Conservation (phyloP, 2,797 vertebrate genomes). For the Girardinus metallicus region DNA sequence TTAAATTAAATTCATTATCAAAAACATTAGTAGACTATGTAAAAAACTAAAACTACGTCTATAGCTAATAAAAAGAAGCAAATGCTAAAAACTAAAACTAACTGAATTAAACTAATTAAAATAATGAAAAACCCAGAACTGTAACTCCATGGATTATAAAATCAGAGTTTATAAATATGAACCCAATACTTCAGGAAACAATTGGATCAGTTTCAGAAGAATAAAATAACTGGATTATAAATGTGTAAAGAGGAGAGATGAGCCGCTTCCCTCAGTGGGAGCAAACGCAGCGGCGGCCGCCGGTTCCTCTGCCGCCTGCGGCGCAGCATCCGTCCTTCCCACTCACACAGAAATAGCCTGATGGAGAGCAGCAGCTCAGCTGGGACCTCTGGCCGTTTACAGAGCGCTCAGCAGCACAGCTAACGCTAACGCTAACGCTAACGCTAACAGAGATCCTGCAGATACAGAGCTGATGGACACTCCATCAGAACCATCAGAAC, state of each 20-base stretch:
- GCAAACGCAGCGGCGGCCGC: not conserved
- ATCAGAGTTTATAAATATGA: not conserved
- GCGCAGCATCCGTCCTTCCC: constrained; percentile 63
- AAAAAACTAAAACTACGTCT: no score
- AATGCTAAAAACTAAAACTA: no score
- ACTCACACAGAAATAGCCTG: constrained; percentile 72
- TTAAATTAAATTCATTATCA: no score
- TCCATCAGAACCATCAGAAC: no score
- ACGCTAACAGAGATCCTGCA: constrained; percentile 4
- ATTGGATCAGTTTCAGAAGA: not conserved
- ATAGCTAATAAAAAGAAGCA: no score
- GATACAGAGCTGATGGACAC: not conserved
- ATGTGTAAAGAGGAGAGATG: not conserved
- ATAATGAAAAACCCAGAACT: no score
- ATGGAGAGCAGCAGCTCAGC: constrained; percentile 58
- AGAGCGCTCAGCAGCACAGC: no score
- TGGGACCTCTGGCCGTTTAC: constrained; percentile 48
- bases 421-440: no score
- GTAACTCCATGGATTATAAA: not conserved
- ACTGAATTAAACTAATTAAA: no score
- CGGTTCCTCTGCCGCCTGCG: constrained; percentile 33
- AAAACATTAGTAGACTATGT: no score
- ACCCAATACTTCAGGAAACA: not conserved
- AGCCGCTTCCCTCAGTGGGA: not conserved
- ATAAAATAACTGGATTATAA: not conserved